These are phyloP conservation scores for Calephelis virginiensis DNA, from an alignment of 1,140 invertebrate species.

Conservation along the genomic window DNA sequence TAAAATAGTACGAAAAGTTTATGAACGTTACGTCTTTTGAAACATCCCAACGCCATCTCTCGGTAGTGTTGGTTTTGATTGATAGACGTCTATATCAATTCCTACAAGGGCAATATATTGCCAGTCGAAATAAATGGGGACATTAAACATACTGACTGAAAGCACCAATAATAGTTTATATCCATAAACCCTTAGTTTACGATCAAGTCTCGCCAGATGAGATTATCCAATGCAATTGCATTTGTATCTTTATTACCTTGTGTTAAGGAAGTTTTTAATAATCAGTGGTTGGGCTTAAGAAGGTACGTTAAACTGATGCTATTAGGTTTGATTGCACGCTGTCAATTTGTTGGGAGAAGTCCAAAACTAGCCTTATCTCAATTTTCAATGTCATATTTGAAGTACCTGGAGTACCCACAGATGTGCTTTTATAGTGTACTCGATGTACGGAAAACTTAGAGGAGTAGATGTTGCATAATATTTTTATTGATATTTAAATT, in stretches of 20 bases:
- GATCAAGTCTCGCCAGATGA: constrained; percentile 48
- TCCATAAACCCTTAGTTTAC: constrained; percentile 47
- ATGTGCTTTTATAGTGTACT: neutral
- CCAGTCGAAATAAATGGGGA: constrained; percentile 14
- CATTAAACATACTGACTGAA: constrained; percentile 39
- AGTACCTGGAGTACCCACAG: neutral
- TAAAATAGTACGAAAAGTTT: no score
- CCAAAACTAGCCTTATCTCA: constrained; percentile 7
- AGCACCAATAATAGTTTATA: constrained; percentile 42
- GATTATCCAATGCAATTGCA: constrained; percentile 31
- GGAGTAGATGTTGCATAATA: no score
- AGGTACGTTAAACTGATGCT: constrained; percentile 1
- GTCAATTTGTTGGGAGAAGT: neutral
- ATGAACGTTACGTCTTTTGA: no score
- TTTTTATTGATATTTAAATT: no score
- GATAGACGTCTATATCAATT: constrained; percentile 5
- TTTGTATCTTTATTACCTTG: constrained; percentile 20
- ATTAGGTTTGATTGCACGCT: constrained; percentile 8
- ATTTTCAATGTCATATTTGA: constrained; percentile 15
- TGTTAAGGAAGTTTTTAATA: constrained; percentile 1
- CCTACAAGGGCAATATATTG: constrained; percentile 11
- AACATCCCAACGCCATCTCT: neutral
- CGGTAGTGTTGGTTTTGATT: neutral
- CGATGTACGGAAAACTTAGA: no score
- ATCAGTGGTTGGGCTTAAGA: neutral